Conservation (phyloP, 2,113 vertebrate genomes). For the Sturnus vulgaris region DNA sequence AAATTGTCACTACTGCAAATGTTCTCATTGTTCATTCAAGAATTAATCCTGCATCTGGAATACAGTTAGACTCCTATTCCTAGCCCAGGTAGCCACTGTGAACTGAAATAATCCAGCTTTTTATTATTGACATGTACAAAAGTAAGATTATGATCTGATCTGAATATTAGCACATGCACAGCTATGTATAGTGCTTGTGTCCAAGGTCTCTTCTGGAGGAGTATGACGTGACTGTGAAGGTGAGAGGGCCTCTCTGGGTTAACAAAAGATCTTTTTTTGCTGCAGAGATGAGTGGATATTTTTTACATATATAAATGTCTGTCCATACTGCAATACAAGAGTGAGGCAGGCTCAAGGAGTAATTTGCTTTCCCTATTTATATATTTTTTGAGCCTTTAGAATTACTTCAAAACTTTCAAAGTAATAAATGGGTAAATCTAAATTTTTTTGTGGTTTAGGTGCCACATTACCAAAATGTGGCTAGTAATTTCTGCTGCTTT, state of each 20-base stretch:
- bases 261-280: neutral
- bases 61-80: neutral
- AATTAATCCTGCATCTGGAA: slow-evolving; percentile 7
- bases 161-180: neutral
- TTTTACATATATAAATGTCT: neutral
- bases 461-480: neutral
- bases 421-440: neutral
- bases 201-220: neutral
- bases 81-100: neutral
- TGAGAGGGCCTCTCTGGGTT: neutral
- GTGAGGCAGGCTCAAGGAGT: neutral
- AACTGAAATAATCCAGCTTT: neutral
- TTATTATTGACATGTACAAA: neutral
- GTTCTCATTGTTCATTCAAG: slow-evolving; percentile 21
- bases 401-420: neutral
- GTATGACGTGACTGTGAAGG: neutral
- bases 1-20: neutral
- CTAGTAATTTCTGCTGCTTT: neutral
- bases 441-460: neutral
- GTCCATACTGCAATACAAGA: neutral
- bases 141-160: neutral
- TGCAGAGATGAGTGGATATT: neutral
- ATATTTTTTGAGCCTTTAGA: neutral
- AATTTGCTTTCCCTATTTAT: neutral
- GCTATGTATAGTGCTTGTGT: neutral